Evolutionary conservation across 2,797 vertebrate species (phyloP).

Genomic region (Halcyon chelicuti): DNA sequence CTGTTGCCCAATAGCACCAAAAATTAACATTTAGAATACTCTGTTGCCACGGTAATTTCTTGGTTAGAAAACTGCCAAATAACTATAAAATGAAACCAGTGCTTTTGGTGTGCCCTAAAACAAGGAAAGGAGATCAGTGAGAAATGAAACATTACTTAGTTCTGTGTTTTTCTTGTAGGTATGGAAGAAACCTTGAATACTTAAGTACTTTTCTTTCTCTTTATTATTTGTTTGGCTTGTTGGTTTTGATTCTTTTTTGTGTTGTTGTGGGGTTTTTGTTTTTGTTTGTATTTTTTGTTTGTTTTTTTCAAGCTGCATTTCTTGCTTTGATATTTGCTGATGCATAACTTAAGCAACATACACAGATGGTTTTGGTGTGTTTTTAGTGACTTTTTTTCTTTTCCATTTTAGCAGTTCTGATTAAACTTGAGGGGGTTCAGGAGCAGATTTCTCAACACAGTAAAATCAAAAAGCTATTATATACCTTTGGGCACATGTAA

Average conservation of each 20-base stretch:
- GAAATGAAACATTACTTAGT: not conserved
- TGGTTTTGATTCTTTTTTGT: too few species aligned
- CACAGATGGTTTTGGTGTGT: not conserved
- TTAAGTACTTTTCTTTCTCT: not conserved
- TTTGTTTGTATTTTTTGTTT: too few species aligned
- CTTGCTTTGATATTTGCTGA: not conserved
- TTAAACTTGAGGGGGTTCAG: not conserved
- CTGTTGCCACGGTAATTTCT: slow-evolving; percentile 20
- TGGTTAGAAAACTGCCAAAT: not conserved
- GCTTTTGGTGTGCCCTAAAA: slow-evolving; percentile 16
- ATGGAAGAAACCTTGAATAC: not conserved
- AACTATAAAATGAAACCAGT: slow-evolving; percentile 36
- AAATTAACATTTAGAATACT: not conserved
- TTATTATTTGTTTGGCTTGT: not conserved
- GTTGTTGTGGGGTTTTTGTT: too few species aligned
- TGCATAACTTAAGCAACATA: not conserved
- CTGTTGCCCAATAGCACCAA: slow-evolving; percentile 33
- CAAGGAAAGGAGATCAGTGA: not conserved
- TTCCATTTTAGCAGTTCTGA: not conserved
- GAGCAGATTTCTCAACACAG: not conserved
- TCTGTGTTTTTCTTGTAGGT: not conserved
- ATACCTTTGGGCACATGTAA: not conserved
- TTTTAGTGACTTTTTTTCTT: not conserved
- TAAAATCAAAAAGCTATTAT: not conserved
- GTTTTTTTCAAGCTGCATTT: not conserved